These are phyloP conservation scores for Charanyca ferruginea DNA, from an alignment of 2,888 invertebrate species.

Conservation along the genomic window DNA sequence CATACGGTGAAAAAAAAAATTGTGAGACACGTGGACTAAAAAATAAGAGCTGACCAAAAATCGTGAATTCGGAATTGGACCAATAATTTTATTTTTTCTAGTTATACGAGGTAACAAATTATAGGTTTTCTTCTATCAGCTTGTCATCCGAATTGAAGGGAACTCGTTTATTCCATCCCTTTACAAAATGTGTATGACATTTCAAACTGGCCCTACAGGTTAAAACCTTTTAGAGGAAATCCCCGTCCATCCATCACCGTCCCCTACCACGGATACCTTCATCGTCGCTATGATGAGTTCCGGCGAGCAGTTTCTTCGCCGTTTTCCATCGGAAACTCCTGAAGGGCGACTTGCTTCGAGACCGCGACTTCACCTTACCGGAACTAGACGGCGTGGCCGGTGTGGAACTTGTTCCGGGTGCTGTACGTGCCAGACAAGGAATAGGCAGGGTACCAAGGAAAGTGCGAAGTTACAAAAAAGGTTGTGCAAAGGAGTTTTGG, in stretches of 20 bases:
- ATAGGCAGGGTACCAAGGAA: constrained; percentile 46
- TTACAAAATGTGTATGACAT: neutral
- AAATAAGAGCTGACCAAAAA: too few species aligned
- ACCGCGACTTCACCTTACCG: constrained; percentile 95
- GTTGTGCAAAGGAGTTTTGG: constrained; percentile 50
- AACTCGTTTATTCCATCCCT: neutral
- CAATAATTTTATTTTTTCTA: too few species aligned
- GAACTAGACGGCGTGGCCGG: constrained; percentile 89
- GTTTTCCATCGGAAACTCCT: constrained; percentile 98
- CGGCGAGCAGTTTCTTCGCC: constrained; percentile 93
- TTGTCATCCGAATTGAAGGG: neutral
- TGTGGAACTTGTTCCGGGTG: constrained; percentile 84
- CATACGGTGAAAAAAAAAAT: too few species aligned
- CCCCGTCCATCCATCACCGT: constrained; percentile 73
- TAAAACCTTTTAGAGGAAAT: neutral
- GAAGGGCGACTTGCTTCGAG: constrained; percentile 98
- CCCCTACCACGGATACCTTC: constrained; percentile 92
- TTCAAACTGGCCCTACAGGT: neutral
- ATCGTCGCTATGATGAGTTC: constrained; percentile 95
- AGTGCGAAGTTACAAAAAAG: constrained; percentile 36
- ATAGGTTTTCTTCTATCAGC: too few species aligned
- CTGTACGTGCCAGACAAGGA: constrained; percentile 73
- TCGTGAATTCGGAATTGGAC: too few species aligned
- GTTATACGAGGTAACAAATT: too few species aligned
- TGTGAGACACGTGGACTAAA: too few species aligned